These are phyloP conservation scores for Clostera curtula DNA, from an alignment of 2,888 invertebrate genomes.

Conservation along the genomic window DNA sequence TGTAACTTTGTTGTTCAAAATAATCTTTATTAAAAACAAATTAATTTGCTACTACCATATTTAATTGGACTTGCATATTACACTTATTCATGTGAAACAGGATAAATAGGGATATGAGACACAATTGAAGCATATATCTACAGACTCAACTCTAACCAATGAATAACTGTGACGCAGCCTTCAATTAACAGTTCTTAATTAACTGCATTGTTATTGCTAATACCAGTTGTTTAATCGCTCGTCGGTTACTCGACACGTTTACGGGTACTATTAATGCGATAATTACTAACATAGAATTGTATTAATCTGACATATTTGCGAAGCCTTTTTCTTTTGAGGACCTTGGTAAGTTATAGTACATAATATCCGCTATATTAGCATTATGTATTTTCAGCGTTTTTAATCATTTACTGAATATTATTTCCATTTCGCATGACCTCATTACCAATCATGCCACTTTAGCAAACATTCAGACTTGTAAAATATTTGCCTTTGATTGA, in stretches of 20 bases:
- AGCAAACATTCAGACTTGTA: slow-evolving; percentile 19
- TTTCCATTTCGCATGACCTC: slow-evolving; percentile 40
- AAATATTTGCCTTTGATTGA: slow-evolving; percentile 21
- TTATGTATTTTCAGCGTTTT: slow-evolving; percentile 1
- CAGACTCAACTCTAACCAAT: slow-evolving; percentile 20
- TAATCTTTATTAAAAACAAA: too few species aligned
- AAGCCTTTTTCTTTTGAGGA: slow-evolving; percentile 6
- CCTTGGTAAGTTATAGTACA: slow-evolving; percentile 9
- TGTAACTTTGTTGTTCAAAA: too few species aligned
- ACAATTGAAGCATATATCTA: slow-evolving; percentile 8
- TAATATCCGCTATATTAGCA: neutral
- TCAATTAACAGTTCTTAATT: slow-evolving; percentile 44
- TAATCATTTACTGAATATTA: slow-evolving; percentile 12
- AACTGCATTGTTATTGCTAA: slow-evolving; percentile 35
- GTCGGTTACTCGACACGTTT: slow-evolving; percentile 29
- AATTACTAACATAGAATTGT: slow-evolving; percentile 5
- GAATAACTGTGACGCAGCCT: slow-evolving; percentile 33
- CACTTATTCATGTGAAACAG: too few species aligned
- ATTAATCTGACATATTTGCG: slow-evolving; percentile 5
- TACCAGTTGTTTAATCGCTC: slow-evolving; percentile 26
- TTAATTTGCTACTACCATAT: too few species aligned
- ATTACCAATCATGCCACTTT: slow-evolving; percentile 36
- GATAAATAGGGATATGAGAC: slow-evolving; percentile 13
- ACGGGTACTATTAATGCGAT: slow-evolving; percentile 1
- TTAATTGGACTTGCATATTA: too few species aligned